Evolutionary conservation across 2,113 vertebrate species (phyloP), one percentile per base, ranked within the genome.

Genomic region (Corydoras sp.): DNA sequence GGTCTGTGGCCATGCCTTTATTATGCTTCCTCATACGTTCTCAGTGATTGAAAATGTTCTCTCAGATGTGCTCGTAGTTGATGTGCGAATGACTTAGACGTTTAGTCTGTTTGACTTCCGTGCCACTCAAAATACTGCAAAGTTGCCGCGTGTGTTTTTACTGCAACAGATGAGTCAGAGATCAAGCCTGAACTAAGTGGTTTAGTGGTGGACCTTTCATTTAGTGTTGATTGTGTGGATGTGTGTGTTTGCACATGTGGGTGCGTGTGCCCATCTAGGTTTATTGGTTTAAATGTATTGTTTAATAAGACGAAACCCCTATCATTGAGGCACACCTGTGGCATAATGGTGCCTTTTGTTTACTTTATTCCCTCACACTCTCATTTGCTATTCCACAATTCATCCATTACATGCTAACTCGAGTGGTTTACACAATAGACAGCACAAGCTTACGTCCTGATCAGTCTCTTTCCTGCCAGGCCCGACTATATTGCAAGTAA

Each of bases 281-380:
- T 79, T 79, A 79, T 72, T 72, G 73, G 65, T 65, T 72, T 65
- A 79, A 60, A 69, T 72, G 67, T 68, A 78, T 78, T 55, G 76
- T 78, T 58, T 78, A 68, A 74, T 55, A 56, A 65, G 65, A 79
- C 59, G 29, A 75, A 75, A 68, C 58, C 67, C 58, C 65, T 68
- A 58, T 75, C 73, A 79, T 75, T 72, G 55, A 72, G 53, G 77
- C 77, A 78, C 77, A 78, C 77, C 77, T 79, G 77, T 72, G 72
- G 73, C 61, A 79, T 79, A 79, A 79, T 79, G 65, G 56, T 55
- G 62, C 69, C 74, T 79, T 79, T 79, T 79, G 77, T 79, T 79
- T 58, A 62, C 61, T 56, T 59, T 72, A 79, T 68, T 71, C 61
- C 70, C 68, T 54, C 59, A 62, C 60, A 35, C 31, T 61, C 13